Evolutionary conservation across 2,797 vertebrate species (phyloP), one percentile per base, ranked within the genome.

Genomic region (Pseudochaenichthys georgianus): DNA sequence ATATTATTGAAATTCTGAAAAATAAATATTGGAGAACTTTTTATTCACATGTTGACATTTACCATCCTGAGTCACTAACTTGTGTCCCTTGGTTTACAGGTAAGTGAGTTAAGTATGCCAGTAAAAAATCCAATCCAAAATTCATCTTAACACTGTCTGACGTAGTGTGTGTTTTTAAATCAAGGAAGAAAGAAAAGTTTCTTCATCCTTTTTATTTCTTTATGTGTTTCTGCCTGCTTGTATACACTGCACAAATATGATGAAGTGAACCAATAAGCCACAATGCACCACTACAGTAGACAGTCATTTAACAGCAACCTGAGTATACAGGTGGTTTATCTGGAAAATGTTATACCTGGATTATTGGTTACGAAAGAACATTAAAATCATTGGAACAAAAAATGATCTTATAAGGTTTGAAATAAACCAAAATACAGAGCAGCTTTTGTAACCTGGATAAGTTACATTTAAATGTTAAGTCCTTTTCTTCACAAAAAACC

Each of bases 101-200:
- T 55, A 3, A 48, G 51, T 54, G 6, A 64, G 34, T 61, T 43
- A 47, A 75, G 41, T 9, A 64, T 43, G 9, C 5, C n/a, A 59
- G 19, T 59, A 2, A 31, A 65, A 28, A 28, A 28, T 28, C 23
- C 3, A 28, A 28, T 28, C 23, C 23, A 28, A 28, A 28, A 28
- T 28, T 46, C 73, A 81, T 57, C 13, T 59, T 3, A 17, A 19
- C 45, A 61, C 28, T 28, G 19, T 13, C 23, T 74, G 75, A 70
- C 77, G 70, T 59, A 51, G 11, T 38, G 38, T 62, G 31, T 55
- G 17, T 64, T 78, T 71, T 66, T 45, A 38, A 67, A 43, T 61
- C 13, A 59, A 71, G 21, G 5, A 47, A 65, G 5, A 0, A 45
- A 64, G 16, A 58, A 7, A 43, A 43, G 28, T 38, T 0, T 38